Percentiles rank a stretch among this genome's conserved stretches.
phyloP scores from a whole-genome alignment of 1,140 invertebrate genomes.

The Diorhabda elongata region DNA sequence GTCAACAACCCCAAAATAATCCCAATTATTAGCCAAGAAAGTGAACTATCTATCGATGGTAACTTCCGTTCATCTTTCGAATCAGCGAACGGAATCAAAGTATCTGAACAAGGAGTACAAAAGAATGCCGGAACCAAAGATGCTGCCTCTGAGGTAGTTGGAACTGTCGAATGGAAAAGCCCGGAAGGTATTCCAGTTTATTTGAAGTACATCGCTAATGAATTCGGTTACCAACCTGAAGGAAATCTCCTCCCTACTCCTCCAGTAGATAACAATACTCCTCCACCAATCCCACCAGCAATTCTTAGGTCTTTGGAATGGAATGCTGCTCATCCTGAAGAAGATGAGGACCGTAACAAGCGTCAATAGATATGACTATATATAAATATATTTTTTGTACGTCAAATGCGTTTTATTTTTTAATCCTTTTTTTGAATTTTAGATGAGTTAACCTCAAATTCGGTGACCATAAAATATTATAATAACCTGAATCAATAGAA shows the following conservation, averaged over 20 bases:
- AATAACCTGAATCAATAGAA: neutral
- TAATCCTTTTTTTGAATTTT: neutral
- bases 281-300: slow-evolving; percentile 29
- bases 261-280: slow-evolving; percentile 42
- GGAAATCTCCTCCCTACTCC: slow-evolving; percentile 45
- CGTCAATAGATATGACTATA: neutral
- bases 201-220: slow-evolving; percentile 23
- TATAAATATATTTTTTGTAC: slow-evolving; percentile 28
- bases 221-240: slow-evolving; percentile 28
- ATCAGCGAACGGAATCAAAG: slow-evolving; percentile 28
- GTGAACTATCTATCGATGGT: slow-evolving; percentile 61
- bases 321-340: slow-evolving; percentile 30
- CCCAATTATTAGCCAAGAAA: slow-evolving; percentile 57
- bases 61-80: slow-evolving; percentile 52
- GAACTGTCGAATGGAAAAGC: slow-evolving; percentile 72
- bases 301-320: slow-evolving; percentile 30
- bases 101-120: slow-evolving; percentile 42
- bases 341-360: slow-evolving; percentile 13
- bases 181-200: slow-evolving; percentile 60
- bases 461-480: neutral
- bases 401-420: slow-evolving; percentile 23
- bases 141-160: slow-evolving; percentile 56
- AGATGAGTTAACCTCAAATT: neutral
- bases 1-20: slow-evolving; percentile 50
- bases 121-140: slow-evolving; percentile 51